Base-by-base conservation (phyloP, 2,888 invertebrate genomes). In the Heterodera filipjevi region DNA sequence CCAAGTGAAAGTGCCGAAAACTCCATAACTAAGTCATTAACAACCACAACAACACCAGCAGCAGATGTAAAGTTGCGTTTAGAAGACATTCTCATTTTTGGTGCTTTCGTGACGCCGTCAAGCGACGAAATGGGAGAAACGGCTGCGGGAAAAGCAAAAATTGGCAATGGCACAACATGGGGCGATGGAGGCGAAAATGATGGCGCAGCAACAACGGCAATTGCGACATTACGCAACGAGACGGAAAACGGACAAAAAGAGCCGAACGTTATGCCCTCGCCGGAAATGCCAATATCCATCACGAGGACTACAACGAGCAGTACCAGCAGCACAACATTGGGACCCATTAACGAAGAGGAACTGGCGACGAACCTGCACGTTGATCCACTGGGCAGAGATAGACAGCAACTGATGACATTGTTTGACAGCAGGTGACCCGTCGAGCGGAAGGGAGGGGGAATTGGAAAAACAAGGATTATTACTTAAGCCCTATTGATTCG, bases 341-440 rank as follows among this genome's bases (percentile, higher is more conserved):
- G 30, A n/a, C 53, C 73, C 5, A 72, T 71, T 32, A 70, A 82
- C 46, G 79, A 79, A n/a, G 79, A 79, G 71, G 76, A 77, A 39
- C 68, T 83, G n/a, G 82, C 76, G 39, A 71, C 80, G 39, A 74
- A 76, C 68, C 77, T 84, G 66, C 85, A 85, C 53, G 70, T 30
- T 16, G 83, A 83, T 39, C 33, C 83, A 12, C 71, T 83, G 64
- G 64, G 75, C 19, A 68, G 83, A 12, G 75, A 82, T 39, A 76
- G 80, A 49, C 70, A 74, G 44, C 79, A 74, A 39, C 64, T 83
- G 30, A 76, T 81, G 27, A 81, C 49, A 27, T 49, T 84, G 49
- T 76, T 83, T 16, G 66, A 70, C 14, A 81, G 78, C 71, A 35
- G 71, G n/a, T 72, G 70, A 53, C 53, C 79, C n/a, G n/a, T n/a